Conservation (phyloP, 30 jellyfish, hydroid and myxozoan genomes). For the Cassiopea andromeda region DNA sequence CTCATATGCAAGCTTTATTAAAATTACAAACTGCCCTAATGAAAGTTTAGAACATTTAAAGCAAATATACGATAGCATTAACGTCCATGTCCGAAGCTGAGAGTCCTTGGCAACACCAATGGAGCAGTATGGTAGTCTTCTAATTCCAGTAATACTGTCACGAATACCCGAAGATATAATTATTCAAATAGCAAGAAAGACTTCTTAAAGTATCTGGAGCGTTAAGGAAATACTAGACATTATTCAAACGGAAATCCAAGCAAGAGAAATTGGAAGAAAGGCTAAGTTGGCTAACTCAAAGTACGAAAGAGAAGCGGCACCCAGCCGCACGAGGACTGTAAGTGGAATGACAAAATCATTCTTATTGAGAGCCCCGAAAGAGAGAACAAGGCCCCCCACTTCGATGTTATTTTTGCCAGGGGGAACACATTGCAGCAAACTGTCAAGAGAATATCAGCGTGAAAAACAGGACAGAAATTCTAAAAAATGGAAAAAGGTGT, state of each 20-base stretch:
- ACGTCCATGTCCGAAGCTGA: not conserved
- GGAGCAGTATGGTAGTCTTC: not conserved
- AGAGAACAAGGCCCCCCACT: not conserved
- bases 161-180: not conserved
- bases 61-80: not conserved
- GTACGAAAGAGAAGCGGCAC: not conserved
- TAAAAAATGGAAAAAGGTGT: not conserved
- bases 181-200: not conserved
- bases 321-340: not conserved
- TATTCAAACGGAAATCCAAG: not conserved
- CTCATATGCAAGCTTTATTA: not conserved
- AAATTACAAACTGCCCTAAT: not conserved
- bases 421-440: not conserved
- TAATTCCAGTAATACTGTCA: not conserved
- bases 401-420: not conserved
- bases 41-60: not conserved
- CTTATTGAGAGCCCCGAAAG: not conserved
- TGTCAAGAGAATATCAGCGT: no score
- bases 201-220: not conserved
- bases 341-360: not conserved
- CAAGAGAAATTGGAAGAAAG: not conserved
- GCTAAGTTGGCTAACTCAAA: not conserved
- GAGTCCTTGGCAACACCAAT: not conserved
- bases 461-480: not conserved
- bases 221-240: not conserved